These are phyloP conservation scores for Amphimedon queenslandica DNA, from an alignment of 37 sponge, comb jelly and placozoan genomes.

Conservation along the genomic window DNA sequence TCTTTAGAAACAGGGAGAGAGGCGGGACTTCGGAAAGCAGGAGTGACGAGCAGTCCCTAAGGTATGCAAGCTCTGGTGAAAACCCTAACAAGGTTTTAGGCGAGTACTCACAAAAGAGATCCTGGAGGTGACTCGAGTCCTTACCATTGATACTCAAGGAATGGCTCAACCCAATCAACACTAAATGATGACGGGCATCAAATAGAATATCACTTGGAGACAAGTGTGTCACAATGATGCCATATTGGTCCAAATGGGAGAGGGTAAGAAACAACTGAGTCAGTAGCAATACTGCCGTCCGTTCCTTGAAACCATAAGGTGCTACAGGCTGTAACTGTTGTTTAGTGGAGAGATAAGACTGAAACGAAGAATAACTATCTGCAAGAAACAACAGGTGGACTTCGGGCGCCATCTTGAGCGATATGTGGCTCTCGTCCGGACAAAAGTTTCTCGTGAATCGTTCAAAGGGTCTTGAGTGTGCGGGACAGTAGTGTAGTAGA, in stretches of 20 bases:
- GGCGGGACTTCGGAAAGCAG: background rate
- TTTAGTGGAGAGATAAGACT: background rate
- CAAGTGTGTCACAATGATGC: constrained; percentile 21
- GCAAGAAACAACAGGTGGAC: background rate
- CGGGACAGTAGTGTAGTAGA: constrained; percentile 16
- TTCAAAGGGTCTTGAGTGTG: constrained; percentile 4
- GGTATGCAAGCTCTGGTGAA: background rate
- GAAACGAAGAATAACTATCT: background rate
- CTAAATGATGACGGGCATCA: background rate
- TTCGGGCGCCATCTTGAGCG: background rate
- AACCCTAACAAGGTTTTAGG: background rate
- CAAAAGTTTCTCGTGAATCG: background rate
- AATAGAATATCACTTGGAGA: constrained; percentile 4
- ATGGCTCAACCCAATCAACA: constrained; percentile 19
- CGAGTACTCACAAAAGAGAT: background rate
- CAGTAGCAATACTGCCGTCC: background rate
- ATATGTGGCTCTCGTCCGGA: background rate
- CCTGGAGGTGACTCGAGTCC: background rate
- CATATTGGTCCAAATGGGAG: constrained; percentile 24
- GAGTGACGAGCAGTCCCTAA: background rate
- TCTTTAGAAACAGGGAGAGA: constrained; percentile 6
- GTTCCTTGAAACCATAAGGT: constrained; percentile 8
- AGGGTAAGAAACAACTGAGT: constrained; percentile 33
- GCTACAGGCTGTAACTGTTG: background rate
- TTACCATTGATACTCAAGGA: background rate